phyloP scores from a whole-genome alignment of 2,888 invertebrate genomes.

The Drosophila mettleri region DNA sequence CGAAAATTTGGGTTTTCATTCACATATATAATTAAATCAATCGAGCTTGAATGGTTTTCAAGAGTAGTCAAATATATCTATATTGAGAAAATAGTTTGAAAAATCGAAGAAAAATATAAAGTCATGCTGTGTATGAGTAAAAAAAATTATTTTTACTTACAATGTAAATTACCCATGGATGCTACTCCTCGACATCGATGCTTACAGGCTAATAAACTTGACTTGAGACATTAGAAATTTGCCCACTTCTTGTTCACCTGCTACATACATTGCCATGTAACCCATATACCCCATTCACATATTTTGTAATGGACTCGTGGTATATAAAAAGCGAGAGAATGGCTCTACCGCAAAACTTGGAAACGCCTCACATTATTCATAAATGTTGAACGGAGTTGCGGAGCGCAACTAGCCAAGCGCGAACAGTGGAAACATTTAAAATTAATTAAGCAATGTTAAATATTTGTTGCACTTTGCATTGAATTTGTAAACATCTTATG shows the following conservation, averaged over 20 bases:
- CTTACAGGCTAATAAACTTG: too few species aligned
- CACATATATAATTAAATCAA: too few species aligned
- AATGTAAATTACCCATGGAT: too few species aligned
- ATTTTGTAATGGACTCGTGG: background rate
- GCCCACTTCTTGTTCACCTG: background rate
- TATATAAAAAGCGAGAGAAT: slow-evolving; percentile 7
- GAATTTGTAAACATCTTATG: slow-evolving; percentile 65
- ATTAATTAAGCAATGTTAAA: slow-evolving; percentile 72
- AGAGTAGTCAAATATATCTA: too few species aligned
- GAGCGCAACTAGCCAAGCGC: slow-evolving; percentile 23
- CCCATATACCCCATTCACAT: background rate
- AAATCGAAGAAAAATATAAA: too few species aligned
- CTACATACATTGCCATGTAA: background rate
- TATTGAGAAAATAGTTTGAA: too few species aligned
- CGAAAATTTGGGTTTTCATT: too few species aligned
- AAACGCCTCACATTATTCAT: slow-evolving; percentile 76
- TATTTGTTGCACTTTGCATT: slow-evolving; percentile 70
- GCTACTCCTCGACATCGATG: too few species aligned
- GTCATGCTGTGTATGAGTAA: too few species aligned
- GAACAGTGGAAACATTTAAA: slow-evolving; percentile 54
- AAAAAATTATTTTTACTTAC: too few species aligned
- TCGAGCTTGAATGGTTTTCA: too few species aligned
- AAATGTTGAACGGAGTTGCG: slow-evolving; percentile 47
- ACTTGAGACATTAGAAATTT: too few species aligned
- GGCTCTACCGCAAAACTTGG: slow-evolving; percentile 66